Evolutionary conservation across 2,113 vertebrate species (phyloP), one percentile per base, ranked within the genome.

Genomic region (Oncorhynchus gorbuscha): DNA sequence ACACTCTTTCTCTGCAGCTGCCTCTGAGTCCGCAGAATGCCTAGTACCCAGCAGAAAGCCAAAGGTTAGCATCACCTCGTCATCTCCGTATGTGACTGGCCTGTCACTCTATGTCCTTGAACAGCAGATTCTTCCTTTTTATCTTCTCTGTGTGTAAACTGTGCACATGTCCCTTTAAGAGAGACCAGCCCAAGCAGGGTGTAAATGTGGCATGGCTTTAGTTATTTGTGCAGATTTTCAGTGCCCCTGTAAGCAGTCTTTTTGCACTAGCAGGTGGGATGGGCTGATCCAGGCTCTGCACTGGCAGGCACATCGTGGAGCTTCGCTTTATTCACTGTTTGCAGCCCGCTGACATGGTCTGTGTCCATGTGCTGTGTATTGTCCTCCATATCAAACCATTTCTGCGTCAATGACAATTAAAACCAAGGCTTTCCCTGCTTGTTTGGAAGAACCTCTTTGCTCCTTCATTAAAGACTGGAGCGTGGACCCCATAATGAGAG

Each of bases 161-260:
- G 89, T 92, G 88, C 90, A 90, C 93, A 93, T 92, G 92, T 91
- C 93, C 93, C 92, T 94, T 94, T 94, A 93, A 93, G 86, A 92
- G 39, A 45, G 84, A 87, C 85, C 55, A 84, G 76, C 83, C 90
- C 88, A 22, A 74, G 77, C 62, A 73, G 87, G 84, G 77, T 67
- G 71, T 84, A 81, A 84, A 87, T 88, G 85, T 87, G 89, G 91
- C 92, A 91, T 91, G 89, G 89, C 90, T 89, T 90, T 88, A 80
- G 84, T 80, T 81, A 88, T 83, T 91, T 87, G 87, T 85, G 80
- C 90, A 87, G 82, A 90, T 87, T 88, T 84, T 86, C 89, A 83
- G 77, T 89, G 84, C 83, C 85, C 81, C 79, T 84, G 72, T 83
- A 85, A 87, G 87, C 88, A 86, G 81, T 83, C 78, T 88, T 74